Conservation (phyloP, 2,888 invertebrate genomes). For the Diarsia mendica region DNA sequence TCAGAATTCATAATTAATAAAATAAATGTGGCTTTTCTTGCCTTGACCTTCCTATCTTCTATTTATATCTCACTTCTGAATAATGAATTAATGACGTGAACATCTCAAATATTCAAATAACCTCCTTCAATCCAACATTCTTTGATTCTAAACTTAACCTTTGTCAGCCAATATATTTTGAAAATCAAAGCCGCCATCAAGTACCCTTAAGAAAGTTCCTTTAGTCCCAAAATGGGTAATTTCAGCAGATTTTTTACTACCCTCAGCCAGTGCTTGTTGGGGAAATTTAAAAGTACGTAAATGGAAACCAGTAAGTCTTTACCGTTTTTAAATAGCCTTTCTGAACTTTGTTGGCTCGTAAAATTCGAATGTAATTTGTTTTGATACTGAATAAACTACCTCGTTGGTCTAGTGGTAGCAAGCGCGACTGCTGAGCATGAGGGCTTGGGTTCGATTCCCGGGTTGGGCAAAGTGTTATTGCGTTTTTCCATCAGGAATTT, state of each 20-base stretch:
- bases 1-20: too few relatives aligned
- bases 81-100: background rate
- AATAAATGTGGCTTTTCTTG: too few relatives aligned
- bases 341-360: slow-evolving; percentile 54
- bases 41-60: too few relatives aligned
- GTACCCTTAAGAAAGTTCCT: slow-evolving; percentile 31
- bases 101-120: background rate
- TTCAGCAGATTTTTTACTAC: slow-evolving; percentile 54
- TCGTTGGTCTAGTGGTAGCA: too few relatives aligned
- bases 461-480: too few relatives aligned
- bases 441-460: too few relatives aligned
- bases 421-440: too few relatives aligned
- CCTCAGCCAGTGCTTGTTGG: slow-evolving; percentile 37
- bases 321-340: slow-evolving; percentile 57
- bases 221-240: slow-evolving; percentile 33
- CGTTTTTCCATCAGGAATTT: too few relatives aligned
- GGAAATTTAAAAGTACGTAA: slow-evolving; percentile 59
- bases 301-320: slow-evolving; percentile 52
- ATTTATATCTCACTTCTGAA: too few relatives aligned
- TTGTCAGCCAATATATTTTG: slow-evolving; percentile 17
- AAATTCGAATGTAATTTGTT: slow-evolving; percentile 19
- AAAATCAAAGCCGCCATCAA: slow-evolving; percentile 29
- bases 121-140: background rate
- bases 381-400: too few relatives aligned
- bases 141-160: background rate